Evolutionary conservation across 2,888 invertebrate species (phyloP).

Genomic region (Agrenia bidenticulata): DNA sequence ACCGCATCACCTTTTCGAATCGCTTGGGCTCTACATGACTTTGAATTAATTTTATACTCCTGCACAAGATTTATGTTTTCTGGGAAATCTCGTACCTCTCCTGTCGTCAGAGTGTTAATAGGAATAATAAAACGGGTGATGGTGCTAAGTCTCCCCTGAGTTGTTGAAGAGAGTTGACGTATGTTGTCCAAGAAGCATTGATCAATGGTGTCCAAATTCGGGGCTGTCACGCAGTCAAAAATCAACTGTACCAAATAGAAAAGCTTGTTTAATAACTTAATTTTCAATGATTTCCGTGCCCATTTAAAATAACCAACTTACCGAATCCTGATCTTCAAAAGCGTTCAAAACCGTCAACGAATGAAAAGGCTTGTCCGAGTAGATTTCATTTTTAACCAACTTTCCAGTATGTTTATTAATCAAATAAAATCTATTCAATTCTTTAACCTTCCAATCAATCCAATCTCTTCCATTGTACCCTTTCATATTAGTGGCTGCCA

Average conservation of each 20-base stretch:
- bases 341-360: conserved; percentile 60
- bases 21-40: neutral
- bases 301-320: conserved; percentile 2
- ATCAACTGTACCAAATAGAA: too few relatives aligned
- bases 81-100: neutral
- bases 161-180: neutral
- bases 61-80: neutral
- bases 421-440: conserved; percentile 54
- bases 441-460: conserved; percentile 54
- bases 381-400: conserved; percentile 54
- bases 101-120: too few relatives aligned
- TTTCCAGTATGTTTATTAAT: conserved; percentile 56
- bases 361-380: conserved; percentile 57
- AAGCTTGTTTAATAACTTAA: too few relatives aligned
- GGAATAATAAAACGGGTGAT: neutral
- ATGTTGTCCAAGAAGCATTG: neutral
- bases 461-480: conserved; percentile 56
- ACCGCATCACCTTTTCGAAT: neutral
- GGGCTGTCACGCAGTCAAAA: conserved; percentile 2
- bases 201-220: neutral
- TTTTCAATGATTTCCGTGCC: neutral
- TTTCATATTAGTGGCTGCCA: conserved; percentile 55
- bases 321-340: conserved; percentile 57
- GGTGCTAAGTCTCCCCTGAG: neutral
- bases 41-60: too few relatives aligned